Evolutionary conservation across 2,113 vertebrate species (phyloP).

Genomic region (Ornithorhynchus anatinus): DNA sequence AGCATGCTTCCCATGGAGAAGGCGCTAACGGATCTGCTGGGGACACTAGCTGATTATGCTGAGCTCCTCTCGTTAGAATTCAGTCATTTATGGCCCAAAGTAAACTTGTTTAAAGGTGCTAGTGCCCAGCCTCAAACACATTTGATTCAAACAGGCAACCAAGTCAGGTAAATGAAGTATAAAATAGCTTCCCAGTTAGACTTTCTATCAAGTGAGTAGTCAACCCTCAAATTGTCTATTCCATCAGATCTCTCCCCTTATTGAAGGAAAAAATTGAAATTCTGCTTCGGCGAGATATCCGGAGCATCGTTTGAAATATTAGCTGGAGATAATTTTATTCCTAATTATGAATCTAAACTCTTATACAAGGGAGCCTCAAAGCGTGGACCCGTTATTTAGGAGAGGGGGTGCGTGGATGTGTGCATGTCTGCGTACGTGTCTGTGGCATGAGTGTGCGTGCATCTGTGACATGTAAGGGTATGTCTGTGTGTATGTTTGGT

Average conservation of each 20-base stretch:
- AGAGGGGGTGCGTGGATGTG: too few relatives aligned
- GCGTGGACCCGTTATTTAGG: too few relatives aligned
- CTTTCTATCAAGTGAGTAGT: constrained; percentile 46
- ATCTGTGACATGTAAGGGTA: too few relatives aligned
- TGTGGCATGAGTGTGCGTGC: too few relatives aligned
- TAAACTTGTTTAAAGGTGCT: neutral
- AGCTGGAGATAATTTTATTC: neutral
- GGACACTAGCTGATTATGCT: neutral
- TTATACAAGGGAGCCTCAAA: too few relatives aligned
- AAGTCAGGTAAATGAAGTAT: constrained; percentile 49
- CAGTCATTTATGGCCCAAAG: neutral
- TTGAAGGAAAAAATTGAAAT: constrained; percentile 20
- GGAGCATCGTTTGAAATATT: constrained; percentile 16
- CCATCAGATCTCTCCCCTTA: constrained; percentile 22
- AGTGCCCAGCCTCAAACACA: neutral
- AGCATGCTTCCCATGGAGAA: too few relatives aligned
- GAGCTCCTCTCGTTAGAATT: neutral
- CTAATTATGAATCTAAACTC: too few relatives aligned
- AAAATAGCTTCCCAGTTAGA: constrained; percentile 46
- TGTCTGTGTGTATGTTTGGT: too few relatives aligned
- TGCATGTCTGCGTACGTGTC: too few relatives aligned
- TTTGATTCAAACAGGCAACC: constrained; percentile 4
- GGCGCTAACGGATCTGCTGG: neutral
- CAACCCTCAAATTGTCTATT: constrained; percentile 42
- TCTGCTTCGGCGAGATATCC: constrained; percentile 10